Base-by-base conservation (phyloP, 1,140 invertebrate genomes). In the Luehdorfia chinensis region DNA sequence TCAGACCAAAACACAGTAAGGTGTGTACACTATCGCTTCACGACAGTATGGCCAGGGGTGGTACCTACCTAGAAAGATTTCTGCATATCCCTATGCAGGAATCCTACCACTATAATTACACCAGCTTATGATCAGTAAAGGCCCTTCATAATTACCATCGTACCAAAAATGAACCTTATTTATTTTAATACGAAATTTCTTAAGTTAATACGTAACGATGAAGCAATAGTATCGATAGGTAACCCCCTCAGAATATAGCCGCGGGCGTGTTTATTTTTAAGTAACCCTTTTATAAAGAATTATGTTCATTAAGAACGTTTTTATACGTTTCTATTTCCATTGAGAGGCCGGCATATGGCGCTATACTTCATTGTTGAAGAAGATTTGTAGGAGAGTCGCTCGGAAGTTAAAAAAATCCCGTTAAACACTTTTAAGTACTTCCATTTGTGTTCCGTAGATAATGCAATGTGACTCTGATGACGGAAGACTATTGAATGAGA, bases 301-400 rank as follows among this genome's bases (percentile, higher is more conserved):
- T 85, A 85, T 66, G 78, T 83, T 83, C 78, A 85, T 85, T 85
- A 85, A 70, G 66, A 47, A 66, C 34, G 55, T 74, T 78, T 84
- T 81, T 84, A 70, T 70, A 72, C 53, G 66, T 70, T 69, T 80
- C 81, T 85, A 85, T 85, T 84, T 83, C 45, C 47, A 80, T 59
- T 67, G 36, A 57, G 59, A 59, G 55, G 51, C 33, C 57, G 54
- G 54, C 80, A 84, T 75, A 67, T 81, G 80, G 75, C 51, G 39
- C 18, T 50, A 48, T 49, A 52, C 55, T 43, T 59, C 21, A 72
- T 69, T 72, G 63, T 68, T 55, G 27, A 50, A 37, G 28, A 46
- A 33, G 49, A 51, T 51, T 51, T 45, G 50, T 52, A 27, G 15
- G 33, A 30, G 32, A 32, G 27, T 51, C 25, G 5, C 25, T 27